Base-by-base conservation (phyloP, 2,888 invertebrate genomes). In the Leucophora obtusa region DNA sequence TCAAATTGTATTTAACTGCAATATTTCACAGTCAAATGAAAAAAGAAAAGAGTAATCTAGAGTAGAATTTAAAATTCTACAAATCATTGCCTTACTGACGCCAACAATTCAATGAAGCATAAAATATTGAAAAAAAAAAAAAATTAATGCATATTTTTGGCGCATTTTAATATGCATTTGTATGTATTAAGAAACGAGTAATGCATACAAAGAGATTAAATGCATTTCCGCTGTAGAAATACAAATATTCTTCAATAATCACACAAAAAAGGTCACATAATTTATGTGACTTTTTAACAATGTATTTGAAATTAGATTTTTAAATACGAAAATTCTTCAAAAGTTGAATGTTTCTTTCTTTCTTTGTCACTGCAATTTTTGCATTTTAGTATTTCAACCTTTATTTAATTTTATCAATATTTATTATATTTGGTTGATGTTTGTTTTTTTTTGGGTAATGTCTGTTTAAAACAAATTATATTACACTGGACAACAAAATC, bases 61-160 rank as follows among this genome's bases (percentile, higher is more conserved):
- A 28, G 28, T 28, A 28, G 6, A 28, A 1, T 7, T 28, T 7
- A 28, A 38, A 38, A 38, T 11, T 38, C 10, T 11, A 47, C 65
- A 66, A 71, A 71, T 58, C 24, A 60, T 17, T 71, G 71, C 50
- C 76, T 54, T 8, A 35, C 53, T 77, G 77, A 77, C 77, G 77
- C 77, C 77, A 77, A 66, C 15, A 51, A 77, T 63, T 77, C 53
- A 59, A 66, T 33, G 71, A 71, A 59, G 59, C 77, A 54, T 77
- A 59, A 66, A 71, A 66, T 77, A 58, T 65, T 58, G 51, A 70
- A 43, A 15, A 18, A 35, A 10, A 35, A 35, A 35, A 10, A 5
- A 35, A 35, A 10, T 10, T 10, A 10, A 35, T 35, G 9, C 2
- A 38, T 10, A 38, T 38, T 38, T 38, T 38, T 38, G 38, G 38